Base-by-base conservation (phyloP, 2,113 vertebrate species). In the Tragelaphus imberbis region DNA sequence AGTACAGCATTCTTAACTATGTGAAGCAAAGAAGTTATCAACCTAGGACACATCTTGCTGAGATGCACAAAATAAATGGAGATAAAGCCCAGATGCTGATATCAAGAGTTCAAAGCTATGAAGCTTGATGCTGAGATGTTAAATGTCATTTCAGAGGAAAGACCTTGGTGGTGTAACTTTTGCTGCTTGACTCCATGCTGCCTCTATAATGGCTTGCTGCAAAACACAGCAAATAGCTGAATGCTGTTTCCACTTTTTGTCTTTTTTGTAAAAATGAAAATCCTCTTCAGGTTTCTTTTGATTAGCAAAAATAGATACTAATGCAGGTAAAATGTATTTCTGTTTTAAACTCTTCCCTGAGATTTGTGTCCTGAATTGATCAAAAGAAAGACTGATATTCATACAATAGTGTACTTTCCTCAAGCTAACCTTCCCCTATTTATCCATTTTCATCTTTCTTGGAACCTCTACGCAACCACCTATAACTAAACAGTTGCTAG, bases 161-260 rank as follows among this genome's bases (percentile, higher is more conserved):
- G 49, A 81, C 5, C 79, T 53, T 55, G 49, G 49, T 33, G 17
- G 79, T 33, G 3, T 11, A 30, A 19, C 17, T 81, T 19, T 7
- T 3, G 17, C 9, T 33, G 79, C 49, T 81, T 30, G 16, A 21
- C 10, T 82, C 5, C 3, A 0, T n/a, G 10, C 17, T 23, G 49
- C 49, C 19, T 82, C 19, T 82, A 15, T 7, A 53, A 82, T 14
- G 30, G 11, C 30, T 82, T 53, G 10, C 80, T 82, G 30, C 49
- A n/a, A 82, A 82, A n/a, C 30, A 21, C 49, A 81, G 79, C 28
- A 63, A 16, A 63, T 16, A 63, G 49, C 28, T 12, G 30, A 81
- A 21, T 12, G 49, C 30, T 53, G 2, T 53, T 81, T 81, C 51
- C 19, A 23, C 30, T 55, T 82, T 53, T n/a, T 12, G 30, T 33